Conservation (phyloP, 2,797 vertebrate species). For the Melopsittacus undulatus region DNA sequence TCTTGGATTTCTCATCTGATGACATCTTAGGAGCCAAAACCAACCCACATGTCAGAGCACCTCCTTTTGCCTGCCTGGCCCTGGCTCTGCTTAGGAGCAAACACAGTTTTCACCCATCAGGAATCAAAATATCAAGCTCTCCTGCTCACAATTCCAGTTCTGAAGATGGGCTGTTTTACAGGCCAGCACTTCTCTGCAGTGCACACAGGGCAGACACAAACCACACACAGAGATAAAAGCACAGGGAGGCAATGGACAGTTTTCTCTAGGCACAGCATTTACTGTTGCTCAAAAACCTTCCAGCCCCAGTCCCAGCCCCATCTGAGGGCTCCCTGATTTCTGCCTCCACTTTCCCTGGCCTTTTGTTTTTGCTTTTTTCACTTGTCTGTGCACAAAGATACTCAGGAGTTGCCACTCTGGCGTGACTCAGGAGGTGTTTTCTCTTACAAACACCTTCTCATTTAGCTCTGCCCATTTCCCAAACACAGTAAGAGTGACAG, state of each 20-base stretch:
- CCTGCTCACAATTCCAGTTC: neutral
- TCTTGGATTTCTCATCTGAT: neutral
- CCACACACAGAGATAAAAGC: neutral
- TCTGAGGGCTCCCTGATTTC: neutral
- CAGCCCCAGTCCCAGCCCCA: neutral
- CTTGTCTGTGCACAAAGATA: no score
- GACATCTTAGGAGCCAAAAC: neutral
- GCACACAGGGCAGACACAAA: neutral
- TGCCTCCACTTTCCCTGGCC: neutral
- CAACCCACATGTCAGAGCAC: accelerated
- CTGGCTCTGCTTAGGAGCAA: neutral
- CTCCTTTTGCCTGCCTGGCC: neutral
- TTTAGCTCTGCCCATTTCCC: neutral
- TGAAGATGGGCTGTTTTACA: neutral
- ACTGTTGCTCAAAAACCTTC: neutral
- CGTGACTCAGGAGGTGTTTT: neutral
- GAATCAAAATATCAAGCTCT: neutral
- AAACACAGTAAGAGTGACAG: neutral
- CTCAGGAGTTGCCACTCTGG: neutral
- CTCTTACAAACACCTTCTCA: neutral
- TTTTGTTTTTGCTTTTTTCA: neutral
- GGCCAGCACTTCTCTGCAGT: neutral
- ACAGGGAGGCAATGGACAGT: neutral
- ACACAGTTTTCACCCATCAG: neutral
- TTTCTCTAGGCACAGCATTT: neutral